Evolutionary conservation across 1,140 invertebrate species (phyloP), one percentile per base, ranked within the genome.

Genomic region (Achatina immaculata): DNA sequence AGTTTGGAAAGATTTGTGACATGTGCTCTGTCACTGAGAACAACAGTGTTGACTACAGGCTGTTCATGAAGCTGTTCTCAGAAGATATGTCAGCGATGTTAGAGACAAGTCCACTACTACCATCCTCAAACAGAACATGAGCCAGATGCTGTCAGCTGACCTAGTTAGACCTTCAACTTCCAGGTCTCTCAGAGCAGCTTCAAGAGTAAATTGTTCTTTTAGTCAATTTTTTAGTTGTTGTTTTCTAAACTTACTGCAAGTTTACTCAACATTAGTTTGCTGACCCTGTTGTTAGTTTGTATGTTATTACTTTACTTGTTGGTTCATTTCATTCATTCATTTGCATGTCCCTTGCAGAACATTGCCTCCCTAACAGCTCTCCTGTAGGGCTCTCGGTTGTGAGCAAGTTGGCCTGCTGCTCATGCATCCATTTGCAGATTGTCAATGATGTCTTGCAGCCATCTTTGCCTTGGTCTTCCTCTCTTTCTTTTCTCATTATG

Each of bases 1-100:
- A 90, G 90, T 90, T 90, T 88, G 86, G 89, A n/a, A 86, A 81
- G 28, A 28, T 90, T 0, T 89, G 87, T 86, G 45, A 71, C 11
- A 73, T 81, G 19, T 58, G 88, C n/a, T 81, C 85, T 0, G 76
- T 89, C 9, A 90, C 89, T 83, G 86, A 88, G 55, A 89, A 87
- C 82, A 87, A 86, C 7, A 90, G 90, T 77, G 24, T 91, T 9
- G 85, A 89, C 36, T 91, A 90, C 78, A 83, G 84, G 38, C 84
- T 87, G 16, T 91, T 91, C 78, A 55, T 91, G 51, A 84, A 85
- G 72, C 58, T 73, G 36, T 89, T 83, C 68, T 86, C 83, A 19
- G 78, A 78, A 55, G 83, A 84, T 14, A 75, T 74, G 48, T 51
- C 78, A 14, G 51, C 28, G 31, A 66, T 34, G 14, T 38, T 34